A percentile compares a stretch with the other conserved stretches of the same genome.
These are phyloP conservation scores for Vombatus ursinus DNA, from an alignment of 2,113 vertebrate species.

Conservation along the genomic window DNA sequence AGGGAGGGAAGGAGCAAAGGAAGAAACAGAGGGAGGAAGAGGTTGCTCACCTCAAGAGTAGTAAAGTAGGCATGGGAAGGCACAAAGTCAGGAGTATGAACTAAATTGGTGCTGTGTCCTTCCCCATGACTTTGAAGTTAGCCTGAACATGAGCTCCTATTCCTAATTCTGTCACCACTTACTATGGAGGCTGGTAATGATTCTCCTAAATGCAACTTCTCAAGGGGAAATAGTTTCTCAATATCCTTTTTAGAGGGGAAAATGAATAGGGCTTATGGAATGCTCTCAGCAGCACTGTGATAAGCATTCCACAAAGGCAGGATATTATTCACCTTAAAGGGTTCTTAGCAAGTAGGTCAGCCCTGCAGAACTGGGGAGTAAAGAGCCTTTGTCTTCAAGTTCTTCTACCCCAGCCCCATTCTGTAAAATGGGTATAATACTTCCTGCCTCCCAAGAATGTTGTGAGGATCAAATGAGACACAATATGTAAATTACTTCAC, in stretches of 20 bases:
- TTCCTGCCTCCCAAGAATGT: not conserved
- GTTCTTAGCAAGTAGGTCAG: not conserved
- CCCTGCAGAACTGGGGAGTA: not conserved
- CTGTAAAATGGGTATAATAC: not conserved
- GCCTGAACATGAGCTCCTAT: not conserved
- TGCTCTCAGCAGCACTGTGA: not conserved
- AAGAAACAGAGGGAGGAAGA: not conserved
- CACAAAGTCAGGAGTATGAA: not conserved
- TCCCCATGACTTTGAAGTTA: not conserved
- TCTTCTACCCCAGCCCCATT: not conserved
- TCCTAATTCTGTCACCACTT: not conserved
- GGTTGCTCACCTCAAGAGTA: not conserved
- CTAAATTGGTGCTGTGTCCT: not conserved
- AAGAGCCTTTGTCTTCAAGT: not conserved
- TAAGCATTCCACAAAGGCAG: not conserved
- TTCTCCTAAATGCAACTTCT: not conserved
- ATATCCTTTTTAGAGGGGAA: not conserved
- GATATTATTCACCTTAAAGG: not conserved
- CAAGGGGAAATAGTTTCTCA: not conserved
- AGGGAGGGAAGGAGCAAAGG: too few relatives aligned
- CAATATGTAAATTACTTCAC: not conserved
- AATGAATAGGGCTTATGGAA: not conserved
- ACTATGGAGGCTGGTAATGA: not conserved
- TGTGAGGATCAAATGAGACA: not conserved
- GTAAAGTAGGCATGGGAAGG: not conserved